Evolutionary conservation across 2,797 vertebrate genomes (phyloP).

Genomic region (Danio choprae): DNA sequence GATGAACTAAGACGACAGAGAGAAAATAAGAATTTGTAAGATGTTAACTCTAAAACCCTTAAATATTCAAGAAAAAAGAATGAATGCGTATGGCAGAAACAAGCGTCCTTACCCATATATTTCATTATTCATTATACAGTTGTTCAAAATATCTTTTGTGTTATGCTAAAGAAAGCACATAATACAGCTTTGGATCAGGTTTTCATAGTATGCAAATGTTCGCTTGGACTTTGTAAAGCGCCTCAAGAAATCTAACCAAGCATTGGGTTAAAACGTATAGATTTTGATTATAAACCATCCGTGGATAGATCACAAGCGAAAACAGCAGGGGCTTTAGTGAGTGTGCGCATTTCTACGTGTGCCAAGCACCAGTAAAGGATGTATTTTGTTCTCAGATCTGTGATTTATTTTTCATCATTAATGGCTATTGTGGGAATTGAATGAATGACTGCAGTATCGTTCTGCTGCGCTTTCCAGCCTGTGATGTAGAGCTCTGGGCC

Average conservation of each 20-base stretch:
- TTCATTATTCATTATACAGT: too few species aligned
- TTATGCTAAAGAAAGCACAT: too few species aligned
- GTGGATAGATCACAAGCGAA: constrained; percentile 44
- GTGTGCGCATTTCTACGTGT: constrained; percentile 18
- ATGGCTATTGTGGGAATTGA: constrained; percentile 51
- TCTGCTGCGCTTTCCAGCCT: constrained; percentile 21
- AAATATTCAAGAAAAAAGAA: too few species aligned
- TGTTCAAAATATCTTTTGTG: too few species aligned
- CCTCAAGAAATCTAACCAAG: neutral
- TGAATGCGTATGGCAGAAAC: too few species aligned
- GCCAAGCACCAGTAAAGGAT: constrained; percentile 42
- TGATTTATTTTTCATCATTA: constrained; percentile 59
- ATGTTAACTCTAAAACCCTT: too few species aligned
- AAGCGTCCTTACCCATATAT: too few species aligned
- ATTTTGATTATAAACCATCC: constrained; percentile 35
- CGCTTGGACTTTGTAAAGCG: constrained; percentile 7
- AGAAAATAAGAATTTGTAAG: too few species aligned
- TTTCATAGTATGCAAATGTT: neutral
- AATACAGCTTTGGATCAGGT: too few species aligned
- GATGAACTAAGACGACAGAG: too few species aligned
- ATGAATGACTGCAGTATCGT: constrained; percentile 48
- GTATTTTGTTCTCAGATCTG: constrained; percentile 56
- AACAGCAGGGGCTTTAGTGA: constrained; percentile 33
- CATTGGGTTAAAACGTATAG: constrained; percentile 13
- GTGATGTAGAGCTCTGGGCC: constrained; percentile 46